Evolutionary conservation across 92 coral and sea anemone genomes (phyloP).

Genomic region (Ricordea florida): DNA sequence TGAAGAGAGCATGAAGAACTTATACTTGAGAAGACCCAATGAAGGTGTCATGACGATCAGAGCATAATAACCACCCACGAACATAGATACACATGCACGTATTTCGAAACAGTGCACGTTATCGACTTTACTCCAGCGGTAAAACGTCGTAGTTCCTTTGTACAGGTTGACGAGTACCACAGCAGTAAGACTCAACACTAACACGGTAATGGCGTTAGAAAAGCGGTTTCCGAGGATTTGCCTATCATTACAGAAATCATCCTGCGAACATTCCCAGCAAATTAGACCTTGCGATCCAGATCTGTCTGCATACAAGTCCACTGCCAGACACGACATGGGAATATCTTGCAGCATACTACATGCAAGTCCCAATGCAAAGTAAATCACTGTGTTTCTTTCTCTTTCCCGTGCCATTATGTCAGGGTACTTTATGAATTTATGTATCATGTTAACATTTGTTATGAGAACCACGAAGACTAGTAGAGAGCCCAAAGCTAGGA

Average conservation of each 20-base stretch:
- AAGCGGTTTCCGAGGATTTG: conserved; percentile 51
- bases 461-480: conserved; percentile 44
- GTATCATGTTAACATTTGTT: conserved; percentile 56
- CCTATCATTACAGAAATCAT: conserved; percentile 51
- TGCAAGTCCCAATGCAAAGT: conserved; percentile 71
- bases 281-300: conserved; percentile 69
- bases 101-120: conserved; percentile 76
- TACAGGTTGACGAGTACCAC: conserved; percentile 60
- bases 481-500: conserved; percentile 57
- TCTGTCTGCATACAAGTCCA: conserved; percentile 60
- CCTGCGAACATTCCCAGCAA: conserved; percentile 77
- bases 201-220: conserved; percentile 42
- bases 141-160: conserved; percentile 74
- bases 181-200: conserved; percentile 56
- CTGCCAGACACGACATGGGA: conserved; percentile 73
- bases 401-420: conserved; percentile 51
- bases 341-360: conserved; percentile 81
- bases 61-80: conserved; percentile 76
- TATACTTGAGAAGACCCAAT: conserved; percentile 68
- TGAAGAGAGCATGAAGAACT: conserved; percentile 67
- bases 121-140: conserved; percentile 81
- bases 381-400: conserved; percentile 52
- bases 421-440: conserved; percentile 39
- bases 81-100: conserved; percentile 80
- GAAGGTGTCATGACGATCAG: conserved; percentile 72